Evolutionary conservation across 2,797 vertebrate species (phyloP), one percentile per base, ranked within the genome.

Genomic region (Pipistrellus pygmaeus): DNA sequence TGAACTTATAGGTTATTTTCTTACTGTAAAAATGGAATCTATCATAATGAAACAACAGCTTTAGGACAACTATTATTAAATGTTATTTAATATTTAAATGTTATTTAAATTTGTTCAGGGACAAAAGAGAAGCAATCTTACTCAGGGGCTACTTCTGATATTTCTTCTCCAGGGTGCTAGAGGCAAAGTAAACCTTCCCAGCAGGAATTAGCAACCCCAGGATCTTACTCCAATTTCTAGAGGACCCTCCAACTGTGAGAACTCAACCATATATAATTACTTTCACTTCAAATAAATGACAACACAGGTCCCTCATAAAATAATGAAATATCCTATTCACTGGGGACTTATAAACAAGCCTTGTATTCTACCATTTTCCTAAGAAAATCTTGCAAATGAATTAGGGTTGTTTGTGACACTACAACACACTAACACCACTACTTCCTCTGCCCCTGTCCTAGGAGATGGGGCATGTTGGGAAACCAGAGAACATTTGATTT

Each of bases 281-380:
- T 51, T 68, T 85, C n/a, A 69, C 25, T 81, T 85, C 85, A 81
- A 92, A 51, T 80, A 60, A 85, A 84, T 82, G 51, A 81, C 27
- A 60, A 17, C 14, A 46, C 12, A 68, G 20, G 32, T 25, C 10
- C 10, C 60, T 75, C 55, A 41, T 62, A 75, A 92, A 94, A 93
- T 38, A 89, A 68, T 44, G 38, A 86, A 85, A 44, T 64, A 80
- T 18, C n/a, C 51, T 8, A 25, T 57, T 66, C 44, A 57, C 62
- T 60, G 44, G 32, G n/a, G 88, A 76, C n/a, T 76, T 53, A 30
- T 3, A 9, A 76, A 44, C 38, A 86, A 62, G 12, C 1, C 44
- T 76, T 81, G 81, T 64, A 62, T 60, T 46, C 41, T 60, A 57
- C 55, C 38, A 48, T 82, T 93, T 72, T 17, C n/a, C 38, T 73